phyloP scores from a whole-genome alignment of 1,140 invertebrate species.

The Zaprionus vittiger region DNA sequence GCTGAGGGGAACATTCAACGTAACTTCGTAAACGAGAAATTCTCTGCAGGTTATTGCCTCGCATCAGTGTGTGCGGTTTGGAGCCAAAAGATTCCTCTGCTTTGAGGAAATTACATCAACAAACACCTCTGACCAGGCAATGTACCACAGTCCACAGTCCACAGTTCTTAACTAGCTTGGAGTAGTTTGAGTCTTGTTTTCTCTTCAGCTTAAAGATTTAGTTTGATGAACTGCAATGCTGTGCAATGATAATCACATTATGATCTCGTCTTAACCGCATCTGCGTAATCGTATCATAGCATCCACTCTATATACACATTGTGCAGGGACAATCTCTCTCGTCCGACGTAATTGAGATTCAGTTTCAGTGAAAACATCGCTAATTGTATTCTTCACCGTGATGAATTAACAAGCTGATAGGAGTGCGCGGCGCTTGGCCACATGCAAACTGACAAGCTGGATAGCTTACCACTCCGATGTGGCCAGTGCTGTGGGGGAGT shows the following conservation, averaged over 20 bases:
- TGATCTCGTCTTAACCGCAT: background rate
- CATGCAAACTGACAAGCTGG: constrained; percentile 62
- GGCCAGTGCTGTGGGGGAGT: constrained; percentile 23
- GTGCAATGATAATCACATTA: background rate
- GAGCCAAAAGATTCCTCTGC: background rate
- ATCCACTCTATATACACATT: background rate
- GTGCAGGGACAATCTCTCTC: background rate
- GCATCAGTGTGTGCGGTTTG: background rate
- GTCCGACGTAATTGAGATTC: background rate
- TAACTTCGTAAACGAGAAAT: constrained; percentile 23
- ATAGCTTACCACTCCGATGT: constrained; percentile 60
- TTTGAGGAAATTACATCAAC: constrained; percentile 17
- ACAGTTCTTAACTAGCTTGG: background rate
- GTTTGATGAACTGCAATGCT: background rate
- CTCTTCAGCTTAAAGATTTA: constrained; percentile 4
- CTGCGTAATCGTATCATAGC: background rate
- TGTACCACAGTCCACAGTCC: no score
- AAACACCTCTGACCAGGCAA: constrained; percentile 9
- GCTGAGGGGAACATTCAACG: constrained; percentile 44
- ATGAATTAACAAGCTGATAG: constrained; percentile 34
- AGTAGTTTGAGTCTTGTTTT: background rate
- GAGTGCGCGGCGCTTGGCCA: constrained; percentile 15
- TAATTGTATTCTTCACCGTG: constrained; percentile 33
- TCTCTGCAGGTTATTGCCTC: constrained; percentile 25
- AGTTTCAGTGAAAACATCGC: constrained; percentile 15